phyloP scores from a whole-genome alignment of 2,888 invertebrate genomes.

The Eupithecia subfuscata region DNA sequence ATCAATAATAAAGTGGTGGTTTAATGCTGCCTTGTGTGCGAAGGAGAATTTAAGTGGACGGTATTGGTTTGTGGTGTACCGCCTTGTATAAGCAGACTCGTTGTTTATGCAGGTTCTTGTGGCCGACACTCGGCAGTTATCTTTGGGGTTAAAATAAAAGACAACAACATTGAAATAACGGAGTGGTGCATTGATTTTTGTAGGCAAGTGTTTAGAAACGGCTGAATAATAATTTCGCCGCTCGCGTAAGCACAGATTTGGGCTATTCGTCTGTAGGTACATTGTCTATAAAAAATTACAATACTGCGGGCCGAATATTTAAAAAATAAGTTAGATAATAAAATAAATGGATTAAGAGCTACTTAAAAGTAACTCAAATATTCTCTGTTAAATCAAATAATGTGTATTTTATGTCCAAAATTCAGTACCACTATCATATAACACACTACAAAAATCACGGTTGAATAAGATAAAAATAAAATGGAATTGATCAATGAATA shows the following conservation, averaged over 20 bases:
- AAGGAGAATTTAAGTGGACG: conserved; percentile 28
- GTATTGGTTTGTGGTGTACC: conserved; percentile 30
- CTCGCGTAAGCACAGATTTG: too few relatives aligned
- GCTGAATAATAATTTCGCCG: not conserved
- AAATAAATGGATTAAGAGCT: too few relatives aligned
- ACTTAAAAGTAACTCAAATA: not conserved
- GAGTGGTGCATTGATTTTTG: not conserved
- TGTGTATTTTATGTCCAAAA: not conserved
- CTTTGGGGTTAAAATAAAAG: conserved; percentile 4
- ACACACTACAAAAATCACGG: not conserved
- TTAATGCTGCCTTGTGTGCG: conserved; percentile 35
- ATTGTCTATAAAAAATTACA: too few relatives aligned
- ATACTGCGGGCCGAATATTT: not conserved
- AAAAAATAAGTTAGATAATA: too few relatives aligned
- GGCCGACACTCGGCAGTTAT: not conserved
- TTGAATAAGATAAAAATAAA: not conserved
- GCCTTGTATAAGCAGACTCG: conserved; percentile 13
- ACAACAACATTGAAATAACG: not conserved
- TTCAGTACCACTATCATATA: not conserved
- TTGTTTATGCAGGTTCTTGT: conserved; percentile 13
- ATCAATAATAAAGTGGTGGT: conserved; percentile 57
- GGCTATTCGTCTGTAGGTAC: too few relatives aligned
- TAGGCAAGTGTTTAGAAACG: not conserved
- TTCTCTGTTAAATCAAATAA: not conserved
- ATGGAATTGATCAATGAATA: not conserved